Percentiles rank a stretch among this genome's conserved stretches.
These are phyloP conservation scores for Halcyon badia DNA, from an alignment of 2,797 vertebrate species.

Conservation along the genomic window DNA sequence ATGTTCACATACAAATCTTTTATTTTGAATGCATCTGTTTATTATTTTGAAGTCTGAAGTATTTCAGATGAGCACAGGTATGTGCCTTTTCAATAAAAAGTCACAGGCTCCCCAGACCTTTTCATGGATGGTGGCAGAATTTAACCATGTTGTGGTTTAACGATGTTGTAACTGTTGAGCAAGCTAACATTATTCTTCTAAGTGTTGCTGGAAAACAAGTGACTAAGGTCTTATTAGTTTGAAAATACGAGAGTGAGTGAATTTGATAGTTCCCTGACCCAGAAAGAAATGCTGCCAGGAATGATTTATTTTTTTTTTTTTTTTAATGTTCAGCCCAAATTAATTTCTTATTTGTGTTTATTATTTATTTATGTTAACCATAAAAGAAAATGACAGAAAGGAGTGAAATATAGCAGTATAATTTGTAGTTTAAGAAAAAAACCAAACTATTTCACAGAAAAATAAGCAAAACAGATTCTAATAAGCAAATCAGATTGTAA, in stretches of 20 bases:
- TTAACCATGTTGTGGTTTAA: background rate
- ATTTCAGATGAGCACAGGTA: background rate
- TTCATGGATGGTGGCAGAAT: background rate
- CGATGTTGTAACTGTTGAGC: background rate
- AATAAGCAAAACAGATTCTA: background rate
- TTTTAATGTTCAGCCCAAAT: background rate
- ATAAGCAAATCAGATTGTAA: background rate
- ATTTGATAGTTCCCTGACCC: background rate
- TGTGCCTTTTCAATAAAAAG: background rate
- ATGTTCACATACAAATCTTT: too few species aligned
- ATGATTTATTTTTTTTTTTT: background rate
- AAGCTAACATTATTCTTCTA: background rate
- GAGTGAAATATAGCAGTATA: background rate
- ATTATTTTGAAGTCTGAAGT: background rate
- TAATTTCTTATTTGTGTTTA: background rate
- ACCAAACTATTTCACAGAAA: background rate
- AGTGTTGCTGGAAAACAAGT: background rate
- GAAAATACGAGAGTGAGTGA: background rate
- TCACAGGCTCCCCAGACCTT: background rate
- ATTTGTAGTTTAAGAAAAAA: background rate
- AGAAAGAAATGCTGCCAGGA: background rate
- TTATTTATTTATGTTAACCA: background rate
- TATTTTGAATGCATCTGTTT: background rate
- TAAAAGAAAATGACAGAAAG: background rate
- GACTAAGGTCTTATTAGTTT: background rate